phyloP scores from a whole-genome alignment of 2,113 vertebrate genomes.

The Pandion haliaetus region DNA sequence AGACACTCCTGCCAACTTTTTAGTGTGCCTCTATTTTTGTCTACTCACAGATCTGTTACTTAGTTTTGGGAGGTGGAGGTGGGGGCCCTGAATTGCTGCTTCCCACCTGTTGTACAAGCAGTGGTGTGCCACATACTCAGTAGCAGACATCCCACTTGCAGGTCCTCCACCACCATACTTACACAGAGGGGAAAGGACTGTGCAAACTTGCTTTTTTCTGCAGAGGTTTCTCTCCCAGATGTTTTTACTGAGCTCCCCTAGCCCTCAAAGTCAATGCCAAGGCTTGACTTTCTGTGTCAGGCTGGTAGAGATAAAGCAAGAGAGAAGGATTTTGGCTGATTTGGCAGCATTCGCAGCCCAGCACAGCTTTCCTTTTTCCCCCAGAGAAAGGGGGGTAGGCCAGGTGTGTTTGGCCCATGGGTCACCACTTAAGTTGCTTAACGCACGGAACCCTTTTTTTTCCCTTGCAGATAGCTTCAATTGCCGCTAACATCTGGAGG shows the following conservation, averaged over 20 bases:
- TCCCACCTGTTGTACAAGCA: not conserved
- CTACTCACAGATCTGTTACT: not conserved
- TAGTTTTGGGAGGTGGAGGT: not conserved
- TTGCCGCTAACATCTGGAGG: not conserved
- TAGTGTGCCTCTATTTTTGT: not conserved
- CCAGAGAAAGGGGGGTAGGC: not conserved
- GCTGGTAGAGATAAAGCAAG: not conserved
- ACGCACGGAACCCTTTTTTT: not conserved
- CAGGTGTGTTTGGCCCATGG: not conserved
- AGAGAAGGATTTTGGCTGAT: not conserved
- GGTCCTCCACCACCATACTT: not conserved
- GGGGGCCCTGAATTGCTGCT: not conserved
- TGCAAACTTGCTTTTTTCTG: not conserved
- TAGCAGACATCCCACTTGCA: not conserved
- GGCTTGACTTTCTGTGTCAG: not conserved
- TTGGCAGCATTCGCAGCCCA: not conserved
- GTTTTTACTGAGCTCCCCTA: not conserved
- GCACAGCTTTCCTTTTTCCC: not conserved
- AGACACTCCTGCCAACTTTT: not conserved
- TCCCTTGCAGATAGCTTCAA: not conserved
- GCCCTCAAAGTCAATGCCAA: not conserved
- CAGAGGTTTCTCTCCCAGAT: not conserved
- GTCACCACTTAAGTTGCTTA: not conserved
- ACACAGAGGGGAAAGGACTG: not conserved
- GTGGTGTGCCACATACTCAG: rapidly evolving